Percentiles rank a stretch among this genome's conserved stretches.
These are phyloP conservation scores for Argya squamiceps DNA, from an alignment of 2,797 vertebrate genomes.

Conservation along the genomic window DNA sequence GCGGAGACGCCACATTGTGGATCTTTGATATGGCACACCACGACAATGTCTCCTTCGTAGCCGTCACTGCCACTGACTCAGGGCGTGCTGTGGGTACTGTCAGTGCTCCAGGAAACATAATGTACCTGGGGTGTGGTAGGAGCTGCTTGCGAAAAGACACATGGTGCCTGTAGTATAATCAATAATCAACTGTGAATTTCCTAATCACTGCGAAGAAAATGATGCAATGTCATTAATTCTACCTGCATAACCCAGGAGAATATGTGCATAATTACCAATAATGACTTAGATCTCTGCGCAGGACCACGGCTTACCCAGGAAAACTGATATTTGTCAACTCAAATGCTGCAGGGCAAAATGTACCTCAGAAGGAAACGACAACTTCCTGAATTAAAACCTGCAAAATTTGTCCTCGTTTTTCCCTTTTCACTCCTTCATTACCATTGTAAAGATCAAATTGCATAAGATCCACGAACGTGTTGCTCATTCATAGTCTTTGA, in stretches of 20 bases:
- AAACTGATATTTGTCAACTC: background rate
- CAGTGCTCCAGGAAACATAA: slow-evolving; percentile 15
- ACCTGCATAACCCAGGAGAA: slow-evolving; percentile 30
- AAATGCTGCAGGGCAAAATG: background rate
- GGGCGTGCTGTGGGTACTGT: background rate
- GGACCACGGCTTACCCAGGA: background rate
- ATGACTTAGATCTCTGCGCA: background rate
- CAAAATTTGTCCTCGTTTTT: background rate
- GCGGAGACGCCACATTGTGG: background rate
- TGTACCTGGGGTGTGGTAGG: slow-evolving; percentile 31
- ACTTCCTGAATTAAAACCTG: background rate
- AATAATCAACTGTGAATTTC: slow-evolving; percentile 66
- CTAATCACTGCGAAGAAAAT: slow-evolving; percentile 64
- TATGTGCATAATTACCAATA: slow-evolving; percentile 29
- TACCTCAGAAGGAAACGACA: background rate
- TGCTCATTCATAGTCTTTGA: background rate
- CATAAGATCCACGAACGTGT: background rate
- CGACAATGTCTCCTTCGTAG: slow-evolving; percentile 41
- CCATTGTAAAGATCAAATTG: background rate
- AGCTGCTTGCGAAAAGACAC: slow-evolving; percentile 39
- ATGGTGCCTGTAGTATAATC: slow-evolving; percentile 24
- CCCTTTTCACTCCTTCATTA: background rate
- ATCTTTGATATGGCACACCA: slow-evolving; percentile 21
- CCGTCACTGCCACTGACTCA: slow-evolving; percentile 49
- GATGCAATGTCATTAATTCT: slow-evolving; percentile 38